Evolutionary conservation across 2,113 vertebrate genomes (phyloP).

Genomic region (Macrotis lagotis): DNA sequence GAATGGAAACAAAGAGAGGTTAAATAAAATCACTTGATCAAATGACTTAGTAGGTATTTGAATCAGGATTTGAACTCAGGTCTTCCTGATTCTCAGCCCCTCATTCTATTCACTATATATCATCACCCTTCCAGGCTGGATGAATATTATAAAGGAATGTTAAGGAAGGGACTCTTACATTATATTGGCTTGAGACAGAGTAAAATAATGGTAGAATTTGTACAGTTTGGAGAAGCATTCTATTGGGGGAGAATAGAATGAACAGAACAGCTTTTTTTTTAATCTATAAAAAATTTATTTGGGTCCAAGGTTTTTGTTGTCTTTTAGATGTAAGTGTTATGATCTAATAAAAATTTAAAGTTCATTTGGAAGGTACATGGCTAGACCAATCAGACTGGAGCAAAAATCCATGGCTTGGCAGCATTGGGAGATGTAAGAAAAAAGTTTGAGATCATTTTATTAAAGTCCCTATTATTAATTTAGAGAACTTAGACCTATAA

Average conservation of each 20-base stretch:
- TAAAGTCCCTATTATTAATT: rapidly evolving
- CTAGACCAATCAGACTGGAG: not conserved
- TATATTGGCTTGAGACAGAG: too few relatives aligned
- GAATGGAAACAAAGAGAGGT: too few relatives aligned
- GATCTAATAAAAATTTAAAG: not conserved
- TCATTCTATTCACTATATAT: too few relatives aligned
- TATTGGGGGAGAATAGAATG: not conserved
- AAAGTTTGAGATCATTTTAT: rapidly evolving
- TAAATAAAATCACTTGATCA: too few relatives aligned
- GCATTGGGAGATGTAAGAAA: rapidly evolving
- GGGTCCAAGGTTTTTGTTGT: not conserved
- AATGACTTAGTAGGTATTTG: too few relatives aligned
- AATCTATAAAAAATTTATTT: not conserved
- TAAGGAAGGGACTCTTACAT: too few relatives aligned
- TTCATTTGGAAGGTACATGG: not conserved
- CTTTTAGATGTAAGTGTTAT: not conserved
- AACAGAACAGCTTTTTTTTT: not conserved
- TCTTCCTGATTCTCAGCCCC: too few relatives aligned
- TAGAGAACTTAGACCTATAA: rapidly evolving
- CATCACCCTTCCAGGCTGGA: too few relatives aligned
- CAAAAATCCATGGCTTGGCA: not conserved
- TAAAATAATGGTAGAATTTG: not conserved
- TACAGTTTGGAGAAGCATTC: not conserved
- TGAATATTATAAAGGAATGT: too few relatives aligned
- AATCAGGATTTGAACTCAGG: too few relatives aligned